Evolutionary conservation across 2,888 invertebrate genomes (phyloP).

Genomic region (Trichogramma dendrolimi): DNA sequence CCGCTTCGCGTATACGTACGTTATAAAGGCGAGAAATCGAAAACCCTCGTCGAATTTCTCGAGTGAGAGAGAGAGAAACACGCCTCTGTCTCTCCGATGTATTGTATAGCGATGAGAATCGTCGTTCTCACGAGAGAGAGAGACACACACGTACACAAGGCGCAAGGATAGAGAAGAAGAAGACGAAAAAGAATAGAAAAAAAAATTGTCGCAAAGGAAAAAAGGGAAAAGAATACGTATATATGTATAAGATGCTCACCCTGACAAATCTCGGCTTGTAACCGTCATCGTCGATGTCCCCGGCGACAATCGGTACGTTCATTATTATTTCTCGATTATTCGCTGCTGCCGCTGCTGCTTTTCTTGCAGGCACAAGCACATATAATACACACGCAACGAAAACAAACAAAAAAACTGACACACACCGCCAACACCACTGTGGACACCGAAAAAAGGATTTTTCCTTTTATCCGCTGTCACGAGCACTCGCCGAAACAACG

Average conservation of each 20-base stretch:
- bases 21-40: no score
- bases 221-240: neutral
- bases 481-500: no score
- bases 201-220: neutral
- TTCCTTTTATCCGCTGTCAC: no score
- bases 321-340: slow-evolving; percentile 39
- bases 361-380: no score
- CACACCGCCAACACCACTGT: no score
- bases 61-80: neutral
- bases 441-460: no score
- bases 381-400: no score
- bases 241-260: slow-evolving; percentile 36
- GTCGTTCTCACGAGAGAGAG: neutral
- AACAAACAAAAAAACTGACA: no score
- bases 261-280: slow-evolving; percentile 48
- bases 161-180: neutral
- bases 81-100: neutral
- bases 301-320: slow-evolving; percentile 50
- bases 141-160: neutral
- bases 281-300: slow-evolving; percentile 48
- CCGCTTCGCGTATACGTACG: no score
- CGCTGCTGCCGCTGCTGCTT: no score
- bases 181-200: neutral
- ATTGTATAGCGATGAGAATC: neutral
- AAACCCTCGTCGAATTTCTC: no score